Conservation (phyloP, 2,888 invertebrate genomes). For the Ophion costatus region DNA sequence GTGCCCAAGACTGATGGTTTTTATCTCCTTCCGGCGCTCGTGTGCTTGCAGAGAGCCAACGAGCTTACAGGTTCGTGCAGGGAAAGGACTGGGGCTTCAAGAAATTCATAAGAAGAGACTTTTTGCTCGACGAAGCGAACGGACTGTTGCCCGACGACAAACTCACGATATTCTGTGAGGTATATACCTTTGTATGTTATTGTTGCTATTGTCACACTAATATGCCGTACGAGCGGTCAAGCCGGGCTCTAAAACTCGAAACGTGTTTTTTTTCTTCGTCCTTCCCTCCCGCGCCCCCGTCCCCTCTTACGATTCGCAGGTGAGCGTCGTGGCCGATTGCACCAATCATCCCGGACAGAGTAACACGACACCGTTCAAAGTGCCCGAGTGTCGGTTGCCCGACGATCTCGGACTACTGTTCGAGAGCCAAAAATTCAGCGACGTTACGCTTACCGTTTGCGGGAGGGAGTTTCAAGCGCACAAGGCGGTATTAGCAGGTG, state of each 20-base stretch:
- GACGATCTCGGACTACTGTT: constrained; percentile 98
- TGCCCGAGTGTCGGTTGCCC: constrained; percentile 95
- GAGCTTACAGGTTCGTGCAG: constrained; percentile 99
- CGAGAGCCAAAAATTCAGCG: constrained; percentile 98
- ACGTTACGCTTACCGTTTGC: constrained; percentile 97
- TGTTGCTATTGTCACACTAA: constrained; percentile 67
- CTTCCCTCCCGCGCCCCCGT: constrained; percentile 43
- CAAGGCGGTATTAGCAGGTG: constrained; percentile 95
- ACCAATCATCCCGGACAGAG: constrained; percentile 99
- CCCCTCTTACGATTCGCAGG: constrained; percentile 82
- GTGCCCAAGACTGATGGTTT: neutral
- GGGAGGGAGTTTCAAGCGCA: constrained; percentile 97
- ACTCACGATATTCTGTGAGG: constrained; percentile 99
- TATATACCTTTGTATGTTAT: constrained; percentile 83
- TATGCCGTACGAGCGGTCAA: constrained; percentile 59
- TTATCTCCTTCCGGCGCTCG: constrained; percentile 45
- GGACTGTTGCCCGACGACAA: constrained; percentile 99
- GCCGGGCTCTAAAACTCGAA: constrained; percentile 54
- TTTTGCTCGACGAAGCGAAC: constrained; percentile 99
- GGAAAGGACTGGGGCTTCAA: constrained; percentile 99
- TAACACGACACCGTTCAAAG: constrained; percentile 98
- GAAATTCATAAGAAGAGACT: constrained; percentile 99
- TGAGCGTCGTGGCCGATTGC: constrained; percentile 99
- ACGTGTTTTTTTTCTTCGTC: constrained; percentile 42
- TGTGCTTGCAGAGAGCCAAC: constrained; percentile 87